A percentile compares a stretch with the other conserved stretches of the same genome.
Evolutionary conservation across 2,888 invertebrate species (phyloP).

Genomic region (Megamerina dolium): DNA sequence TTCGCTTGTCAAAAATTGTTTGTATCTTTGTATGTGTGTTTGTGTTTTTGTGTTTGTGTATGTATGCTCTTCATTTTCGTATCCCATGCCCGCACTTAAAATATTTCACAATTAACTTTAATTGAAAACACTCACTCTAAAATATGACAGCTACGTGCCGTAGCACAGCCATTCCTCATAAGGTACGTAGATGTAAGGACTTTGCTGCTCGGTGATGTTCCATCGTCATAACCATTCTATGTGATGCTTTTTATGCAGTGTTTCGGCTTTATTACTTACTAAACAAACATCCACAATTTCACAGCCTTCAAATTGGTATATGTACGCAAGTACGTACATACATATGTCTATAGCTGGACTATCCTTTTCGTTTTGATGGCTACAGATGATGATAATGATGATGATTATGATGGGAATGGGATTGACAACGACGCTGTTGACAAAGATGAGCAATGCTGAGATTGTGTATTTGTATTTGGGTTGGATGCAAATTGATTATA

Average conservation of each 20-base stretch:
- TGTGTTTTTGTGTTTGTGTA: neutral
- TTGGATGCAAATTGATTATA: no score
- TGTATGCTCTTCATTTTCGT: slow-evolving; percentile 4
- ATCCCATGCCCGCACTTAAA: slow-evolving; percentile 8
- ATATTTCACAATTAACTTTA: slow-evolving; percentile 28
- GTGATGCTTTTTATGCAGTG: neutral
- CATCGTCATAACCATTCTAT: no score
- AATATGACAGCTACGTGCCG: slow-evolving; percentile 24
- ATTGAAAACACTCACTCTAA: slow-evolving; percentile 28
- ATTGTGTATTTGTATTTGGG: slow-evolving; percentile 1
- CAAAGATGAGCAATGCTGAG: no score
- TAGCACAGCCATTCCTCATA: neutral
- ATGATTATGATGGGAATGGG: no score
- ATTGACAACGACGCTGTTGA: no score
- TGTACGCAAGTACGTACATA: neutral
- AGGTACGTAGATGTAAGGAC: no score
- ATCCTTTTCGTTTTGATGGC: no score
- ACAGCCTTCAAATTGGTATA: neutral
- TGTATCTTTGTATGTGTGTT: neutral
- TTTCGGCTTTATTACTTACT: neutral
- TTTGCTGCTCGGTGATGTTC: no score
- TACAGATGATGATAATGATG: no score
- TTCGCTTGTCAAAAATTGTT: neutral
- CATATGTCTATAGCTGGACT: slow-evolving; percentile 5
- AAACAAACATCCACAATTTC: neutral